phyloP scores from a whole-genome alignment of 2,888 invertebrate genomes.

The Erebia ligea region DNA sequence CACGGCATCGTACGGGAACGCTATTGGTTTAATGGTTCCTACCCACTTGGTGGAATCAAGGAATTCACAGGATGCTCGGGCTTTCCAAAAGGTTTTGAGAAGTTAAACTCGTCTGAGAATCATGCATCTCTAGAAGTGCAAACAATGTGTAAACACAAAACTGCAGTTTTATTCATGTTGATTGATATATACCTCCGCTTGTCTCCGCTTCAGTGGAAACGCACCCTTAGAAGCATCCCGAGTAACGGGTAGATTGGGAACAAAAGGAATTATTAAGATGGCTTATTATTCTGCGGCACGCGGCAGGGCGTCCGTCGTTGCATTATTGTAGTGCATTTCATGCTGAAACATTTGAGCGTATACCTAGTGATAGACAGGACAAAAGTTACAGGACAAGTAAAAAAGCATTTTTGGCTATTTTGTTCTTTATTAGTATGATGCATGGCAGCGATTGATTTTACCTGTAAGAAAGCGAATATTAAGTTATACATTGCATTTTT shows the following conservation, averaged over 20 bases:
- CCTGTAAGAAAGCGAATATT: too few relatives aligned
- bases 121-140: too few relatives aligned
- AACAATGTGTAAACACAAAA: too few relatives aligned
- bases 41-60: too few relatives aligned
- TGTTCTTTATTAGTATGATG: neutral
- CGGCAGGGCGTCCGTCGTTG: slow-evolving; percentile 53
- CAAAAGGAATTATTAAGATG: slow-evolving; percentile 54
- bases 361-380: neutral
- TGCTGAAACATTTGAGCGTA: neutral
- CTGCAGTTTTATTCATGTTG: neutral
- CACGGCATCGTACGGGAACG: too few relatives aligned
- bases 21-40: too few relatives aligned
- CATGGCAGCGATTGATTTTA: too few relatives aligned
- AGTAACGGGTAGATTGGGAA: slow-evolving; percentile 35
- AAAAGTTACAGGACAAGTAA: neutral
- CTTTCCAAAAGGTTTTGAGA: too few relatives aligned
- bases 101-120: too few relatives aligned
- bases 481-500: too few relatives aligned
- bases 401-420: neutral
- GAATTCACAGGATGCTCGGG: too few relatives aligned
- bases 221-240: neutral
- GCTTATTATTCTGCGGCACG: slow-evolving; percentile 67
- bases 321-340: slow-evolving; percentile 55
- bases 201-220: neutral
- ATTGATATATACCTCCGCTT: neutral